phyloP scores from a whole-genome alignment of 2,797 vertebrate genomes.

The Anabacerthia variegaticeps region DNA sequence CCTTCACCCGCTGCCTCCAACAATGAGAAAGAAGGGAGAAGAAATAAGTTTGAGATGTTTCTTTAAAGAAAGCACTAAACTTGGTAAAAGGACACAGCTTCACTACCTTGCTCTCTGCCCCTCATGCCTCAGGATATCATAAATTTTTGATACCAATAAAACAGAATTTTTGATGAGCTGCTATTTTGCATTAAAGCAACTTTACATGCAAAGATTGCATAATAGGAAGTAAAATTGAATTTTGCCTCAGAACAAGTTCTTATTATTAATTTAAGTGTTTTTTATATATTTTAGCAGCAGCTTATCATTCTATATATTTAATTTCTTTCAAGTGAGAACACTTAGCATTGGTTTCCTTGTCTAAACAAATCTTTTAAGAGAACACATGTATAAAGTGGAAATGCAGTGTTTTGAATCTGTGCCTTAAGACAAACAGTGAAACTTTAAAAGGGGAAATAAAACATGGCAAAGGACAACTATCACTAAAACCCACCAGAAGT shows the following conservation, averaged over 20 bases:
- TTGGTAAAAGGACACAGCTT: conserved; percentile 70
- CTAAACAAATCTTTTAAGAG: conserved; percentile 71
- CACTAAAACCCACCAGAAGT: conserved; percentile 23
- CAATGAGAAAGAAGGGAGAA: background rate
- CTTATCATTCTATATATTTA: conserved; percentile 72
- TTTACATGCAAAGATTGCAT: conserved; percentile 76
- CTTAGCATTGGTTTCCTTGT: conserved; percentile 69
- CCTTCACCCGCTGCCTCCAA: background rate
- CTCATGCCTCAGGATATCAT: conserved; percentile 73
- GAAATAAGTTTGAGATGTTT: conserved; percentile 55
- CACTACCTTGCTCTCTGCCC: conserved; percentile 67
- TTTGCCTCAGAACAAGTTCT: conserved; percentile 77
- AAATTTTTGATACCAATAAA: conserved; percentile 78
- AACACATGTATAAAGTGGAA: conserved; percentile 58
- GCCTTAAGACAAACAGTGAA: conserved; percentile 67
- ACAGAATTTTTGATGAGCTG: conserved; percentile 77
- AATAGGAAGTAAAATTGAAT: conserved; percentile 77
- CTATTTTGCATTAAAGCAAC: conserved; percentile 77
- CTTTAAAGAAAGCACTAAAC: conserved; percentile 69
- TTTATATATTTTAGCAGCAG: conserved; percentile 68
- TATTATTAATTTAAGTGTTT: conserved; percentile 78
- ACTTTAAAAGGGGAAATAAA: conserved; percentile 62
- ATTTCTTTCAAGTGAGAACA: conserved; percentile 75
- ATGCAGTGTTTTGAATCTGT: conserved; percentile 39
- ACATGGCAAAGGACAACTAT: conserved; percentile 20